Conservation (phyloP, 2,888 invertebrate genomes). For the Chalcis sispes region DNA sequence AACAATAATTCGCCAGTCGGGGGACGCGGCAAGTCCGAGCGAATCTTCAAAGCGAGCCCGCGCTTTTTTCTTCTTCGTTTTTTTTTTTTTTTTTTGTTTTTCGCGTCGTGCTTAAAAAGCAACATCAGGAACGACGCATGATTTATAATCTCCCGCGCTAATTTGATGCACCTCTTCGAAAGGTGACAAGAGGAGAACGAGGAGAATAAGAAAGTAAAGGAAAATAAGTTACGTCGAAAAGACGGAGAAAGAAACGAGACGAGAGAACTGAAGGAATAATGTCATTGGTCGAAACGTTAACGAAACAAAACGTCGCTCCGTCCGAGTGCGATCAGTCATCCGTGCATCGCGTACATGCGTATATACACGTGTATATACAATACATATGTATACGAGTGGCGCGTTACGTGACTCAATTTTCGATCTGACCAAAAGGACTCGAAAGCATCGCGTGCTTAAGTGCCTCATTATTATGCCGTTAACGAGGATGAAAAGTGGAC, state of each 20-base stretch:
- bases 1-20: too few species aligned
- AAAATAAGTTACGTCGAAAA: too few species aligned
- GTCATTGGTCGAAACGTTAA: slow-evolving; percentile 50
- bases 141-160: slow-evolving; percentile 43
- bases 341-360: not conserved
- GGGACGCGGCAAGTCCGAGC: too few species aligned
- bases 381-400: not conserved
- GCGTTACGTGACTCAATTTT: slow-evolving; percentile 53
- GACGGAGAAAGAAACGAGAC: slow-evolving; percentile 21
- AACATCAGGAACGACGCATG: slow-evolving; percentile 39
- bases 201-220: not conserved
- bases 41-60: too few species aligned
- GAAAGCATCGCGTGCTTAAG: slow-evolving; percentile 18
- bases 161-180: slow-evolving; percentile 34
- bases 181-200: not conserved
- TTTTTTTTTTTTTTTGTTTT: not conserved
- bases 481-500: slow-evolving; percentile 28
- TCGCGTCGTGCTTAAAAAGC: not conserved
- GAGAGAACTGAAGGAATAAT: slow-evolving; percentile 29
- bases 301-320: too few species aligned
- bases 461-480: slow-evolving; percentile 54
- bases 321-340: too few species aligned
- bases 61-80: not conserved
- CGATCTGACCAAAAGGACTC: not conserved
- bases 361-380: not conserved